phyloP scores from a whole-genome alignment of 2,113 vertebrate species.

The Indicator maculatus region DNA sequence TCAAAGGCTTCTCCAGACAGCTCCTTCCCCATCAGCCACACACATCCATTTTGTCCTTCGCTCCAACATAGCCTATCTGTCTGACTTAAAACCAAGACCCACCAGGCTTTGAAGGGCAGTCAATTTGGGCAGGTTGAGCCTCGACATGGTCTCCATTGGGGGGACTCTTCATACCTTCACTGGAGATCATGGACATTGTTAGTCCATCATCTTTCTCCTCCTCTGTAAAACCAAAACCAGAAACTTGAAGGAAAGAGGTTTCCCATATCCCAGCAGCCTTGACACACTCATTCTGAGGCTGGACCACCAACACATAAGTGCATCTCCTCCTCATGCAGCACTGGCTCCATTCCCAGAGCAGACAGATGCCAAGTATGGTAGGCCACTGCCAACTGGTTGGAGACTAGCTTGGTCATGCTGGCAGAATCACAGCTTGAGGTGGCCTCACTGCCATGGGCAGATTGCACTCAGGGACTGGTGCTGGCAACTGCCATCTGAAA shows the following conservation, averaged over 20 bases:
- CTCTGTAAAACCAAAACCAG: constrained; percentile 30
- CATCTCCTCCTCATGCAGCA: accelerated
- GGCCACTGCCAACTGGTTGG: neutral
- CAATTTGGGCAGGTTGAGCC: neutral
- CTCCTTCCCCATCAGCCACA: neutral
- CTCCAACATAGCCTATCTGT: neutral
- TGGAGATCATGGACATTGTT: constrained; percentile 49
- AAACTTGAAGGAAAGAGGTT: neutral
- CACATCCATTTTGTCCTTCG: neutral
- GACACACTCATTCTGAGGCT: accelerated
- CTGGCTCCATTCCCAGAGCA: neutral
- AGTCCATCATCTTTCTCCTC: constrained; percentile 69
- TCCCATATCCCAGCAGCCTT: neutral
- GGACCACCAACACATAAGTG: accelerated
- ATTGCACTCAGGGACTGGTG: neutral
- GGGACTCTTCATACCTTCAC: constrained; percentile 55
- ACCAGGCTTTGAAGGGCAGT: constrained; percentile 43
- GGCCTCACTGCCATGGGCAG: neutral
- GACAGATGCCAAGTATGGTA: accelerated
- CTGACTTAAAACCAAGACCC: neutral
- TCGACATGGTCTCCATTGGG: constrained; percentile 43
- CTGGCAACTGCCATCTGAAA: neutral
- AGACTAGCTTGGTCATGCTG: neutral
- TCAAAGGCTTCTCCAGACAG: neutral
- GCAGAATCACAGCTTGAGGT: neutral